These are phyloP conservation scores for Neopelma chrysocephalum DNA, from an alignment of 2,797 vertebrate genomes.

Conservation along the genomic window DNA sequence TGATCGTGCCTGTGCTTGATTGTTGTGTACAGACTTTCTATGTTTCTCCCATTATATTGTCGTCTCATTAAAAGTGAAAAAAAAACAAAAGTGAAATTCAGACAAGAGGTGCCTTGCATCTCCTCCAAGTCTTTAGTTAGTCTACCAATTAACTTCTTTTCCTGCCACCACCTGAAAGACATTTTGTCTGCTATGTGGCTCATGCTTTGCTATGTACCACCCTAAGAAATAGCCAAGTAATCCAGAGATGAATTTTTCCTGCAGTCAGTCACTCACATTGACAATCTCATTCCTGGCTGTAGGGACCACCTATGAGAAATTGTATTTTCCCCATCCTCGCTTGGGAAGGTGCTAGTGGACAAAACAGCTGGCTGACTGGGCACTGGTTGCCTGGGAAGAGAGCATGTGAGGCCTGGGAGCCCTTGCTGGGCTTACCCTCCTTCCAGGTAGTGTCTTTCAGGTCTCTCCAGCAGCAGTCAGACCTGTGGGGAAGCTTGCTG, in stretches of 20 bases:
- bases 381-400: background rate
- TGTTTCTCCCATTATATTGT: background rate
- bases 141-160: background rate
- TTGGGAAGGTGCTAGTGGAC: background rate
- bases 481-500: background rate
- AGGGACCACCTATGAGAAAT: background rate
- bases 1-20: background rate
- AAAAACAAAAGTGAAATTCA: background rate
- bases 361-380: fast-evolving
- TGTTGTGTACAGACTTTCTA: background rate
- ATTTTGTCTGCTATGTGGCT: background rate
- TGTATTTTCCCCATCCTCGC: background rate
- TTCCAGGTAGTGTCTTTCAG: background rate
- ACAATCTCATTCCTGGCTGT: background rate
- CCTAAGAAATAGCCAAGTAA: background rate
- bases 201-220: background rate
- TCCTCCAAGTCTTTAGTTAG: background rate
- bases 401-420: background rate
- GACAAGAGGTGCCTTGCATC: background rate
- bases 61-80: background rate
- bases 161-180: background rate
- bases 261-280: background rate
- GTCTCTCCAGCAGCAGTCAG: background rate
- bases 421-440: background rate
- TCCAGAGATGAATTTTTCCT: background rate